Evolutionary conservation across 2,888 invertebrate species (phyloP).

Genomic region (Agrypnus murinus): DNA sequence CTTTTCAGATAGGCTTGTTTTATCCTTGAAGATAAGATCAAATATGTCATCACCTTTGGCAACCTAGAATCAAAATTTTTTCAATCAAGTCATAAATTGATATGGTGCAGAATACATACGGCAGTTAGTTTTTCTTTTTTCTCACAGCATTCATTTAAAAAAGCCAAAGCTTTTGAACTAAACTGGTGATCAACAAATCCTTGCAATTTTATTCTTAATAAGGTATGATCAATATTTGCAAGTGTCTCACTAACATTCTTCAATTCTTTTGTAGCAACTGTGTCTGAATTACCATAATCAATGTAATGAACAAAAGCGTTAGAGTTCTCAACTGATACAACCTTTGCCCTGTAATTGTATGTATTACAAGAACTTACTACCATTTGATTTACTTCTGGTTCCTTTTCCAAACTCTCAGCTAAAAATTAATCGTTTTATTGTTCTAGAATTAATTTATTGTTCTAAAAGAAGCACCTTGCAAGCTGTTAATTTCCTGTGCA

Average conservation of each 20-base stretch:
- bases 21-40: slow-evolving; percentile 33
- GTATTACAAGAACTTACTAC: slow-evolving; percentile 58
- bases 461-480: slow-evolving; percentile 40
- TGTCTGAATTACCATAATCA: slow-evolving; percentile 60
- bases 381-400: slow-evolving; percentile 59
- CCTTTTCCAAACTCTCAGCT: slow-evolving; percentile 53
- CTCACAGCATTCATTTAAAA: slow-evolving; percentile 30
- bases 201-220: slow-evolving; percentile 55
- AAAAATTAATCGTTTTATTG: slow-evolving; percentile 37
- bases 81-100: no score
- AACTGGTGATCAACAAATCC: slow-evolving; percentile 47
- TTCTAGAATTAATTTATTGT: no score
- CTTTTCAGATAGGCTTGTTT: slow-evolving; percentile 31
- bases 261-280: slow-evolving; percentile 57
- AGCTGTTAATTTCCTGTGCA: slow-evolving; percentile 42
- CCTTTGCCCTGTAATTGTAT: slow-evolving; percentile 58
- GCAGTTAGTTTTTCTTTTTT: slow-evolving; percentile 45
- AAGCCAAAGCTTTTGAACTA: slow-evolving; percentile 37
- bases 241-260: slow-evolving; percentile 59
- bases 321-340: slow-evolving; percentile 52
- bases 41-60: slow-evolving; percentile 1
- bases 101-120: slow-evolving; percentile 53
- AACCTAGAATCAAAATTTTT: slow-evolving; percentile 23
- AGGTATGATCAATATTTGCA: slow-evolving; percentile 52
- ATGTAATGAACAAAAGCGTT: slow-evolving; percentile 59